A percentile compares a stretch with the other conserved stretches of the same genome.
phyloP scores from a whole-genome alignment of 2,113 vertebrate species.

The Muscicapa adusta region DNA sequence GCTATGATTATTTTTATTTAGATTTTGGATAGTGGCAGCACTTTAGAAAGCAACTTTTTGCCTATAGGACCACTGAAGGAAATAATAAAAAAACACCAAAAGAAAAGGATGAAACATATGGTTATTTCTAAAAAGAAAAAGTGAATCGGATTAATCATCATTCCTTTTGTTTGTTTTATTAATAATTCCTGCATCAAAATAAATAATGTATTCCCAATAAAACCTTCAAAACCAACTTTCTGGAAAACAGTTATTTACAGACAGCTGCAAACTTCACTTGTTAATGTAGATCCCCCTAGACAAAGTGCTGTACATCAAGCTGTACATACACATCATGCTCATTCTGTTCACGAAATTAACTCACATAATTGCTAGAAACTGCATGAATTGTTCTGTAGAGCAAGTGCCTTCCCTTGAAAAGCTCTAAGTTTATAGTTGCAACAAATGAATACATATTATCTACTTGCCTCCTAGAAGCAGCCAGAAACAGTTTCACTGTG shows the following conservation, averaged over 20 bases:
- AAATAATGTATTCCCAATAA: not conserved
- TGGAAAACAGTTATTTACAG: not conserved
- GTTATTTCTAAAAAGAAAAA: not conserved
- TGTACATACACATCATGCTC: not conserved
- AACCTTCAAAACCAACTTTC: not conserved
- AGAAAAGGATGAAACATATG: not conserved
- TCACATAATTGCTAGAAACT: not conserved
- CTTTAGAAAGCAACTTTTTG: not conserved
- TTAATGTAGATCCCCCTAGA: not conserved
- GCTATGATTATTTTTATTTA: not conserved
- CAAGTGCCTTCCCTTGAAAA: not conserved
- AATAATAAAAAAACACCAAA: not conserved
- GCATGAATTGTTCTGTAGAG: not conserved
- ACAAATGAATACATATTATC: not conserved
- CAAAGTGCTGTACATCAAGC: not conserved
- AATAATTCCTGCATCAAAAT: not conserved
- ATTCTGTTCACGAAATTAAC: not conserved
- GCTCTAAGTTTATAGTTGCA: fast-evolving
- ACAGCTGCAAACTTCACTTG: not conserved
- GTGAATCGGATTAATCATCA: not conserved
- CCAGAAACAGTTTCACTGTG: fast-evolving
- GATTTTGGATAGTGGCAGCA: not conserved
- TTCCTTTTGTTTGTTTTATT: not conserved
- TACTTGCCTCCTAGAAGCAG: not conserved
- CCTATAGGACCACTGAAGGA: not conserved